Evolutionary conservation across 2,888 invertebrate species (phyloP), one percentile per base, ranked within the genome.

Genomic region (Sphaerophoria rueppellii): DNA sequence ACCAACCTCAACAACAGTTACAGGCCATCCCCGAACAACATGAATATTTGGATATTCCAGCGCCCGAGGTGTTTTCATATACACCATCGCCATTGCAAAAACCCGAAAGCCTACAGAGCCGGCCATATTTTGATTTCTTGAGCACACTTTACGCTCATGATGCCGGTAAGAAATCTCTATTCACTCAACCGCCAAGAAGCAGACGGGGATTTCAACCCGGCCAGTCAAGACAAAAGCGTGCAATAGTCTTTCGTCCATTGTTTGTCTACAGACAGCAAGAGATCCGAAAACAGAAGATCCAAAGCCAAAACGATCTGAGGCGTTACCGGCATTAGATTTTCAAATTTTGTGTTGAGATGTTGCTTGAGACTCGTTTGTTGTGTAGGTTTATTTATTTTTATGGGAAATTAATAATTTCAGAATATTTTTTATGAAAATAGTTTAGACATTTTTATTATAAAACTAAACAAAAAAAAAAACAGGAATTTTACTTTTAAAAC

Each of bases 241-340:
- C 91, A 46, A 89, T 91, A 7, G 89, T 91, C n/a, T 91, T 91
- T 60, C 89, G 91, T 0, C 91, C 91, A 0, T 86, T 91, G 12
- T 91, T 91, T 74, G 91, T 91, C 11, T 91, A 91, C 58, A 89
- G 90, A 80, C 91, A 91, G 78, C 90, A 90, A 77, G 89, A 91
- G 87, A 76, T 91, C 16, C 88, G 87, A 63, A 89, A 88, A 70
- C 88, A 91, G 87, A 88, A 89, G 69, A 32, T 88, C 6, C 58
- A 82, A 35, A 58, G 67, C 0, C 9, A 24, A 12, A 83, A 52
- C 7, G 63, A 63, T 7, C 2, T 52, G 0, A 67, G 37, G 6
- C 83, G 83, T 54, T 76, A 80, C 14, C 83, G 83, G 46, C 72
- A 80, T 14, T 83, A 76, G 40, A 40, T 4, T 65, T 46, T 4